Base-by-base conservation (phyloP, 2,888 invertebrate genomes). In the Amiota minor region DNA sequence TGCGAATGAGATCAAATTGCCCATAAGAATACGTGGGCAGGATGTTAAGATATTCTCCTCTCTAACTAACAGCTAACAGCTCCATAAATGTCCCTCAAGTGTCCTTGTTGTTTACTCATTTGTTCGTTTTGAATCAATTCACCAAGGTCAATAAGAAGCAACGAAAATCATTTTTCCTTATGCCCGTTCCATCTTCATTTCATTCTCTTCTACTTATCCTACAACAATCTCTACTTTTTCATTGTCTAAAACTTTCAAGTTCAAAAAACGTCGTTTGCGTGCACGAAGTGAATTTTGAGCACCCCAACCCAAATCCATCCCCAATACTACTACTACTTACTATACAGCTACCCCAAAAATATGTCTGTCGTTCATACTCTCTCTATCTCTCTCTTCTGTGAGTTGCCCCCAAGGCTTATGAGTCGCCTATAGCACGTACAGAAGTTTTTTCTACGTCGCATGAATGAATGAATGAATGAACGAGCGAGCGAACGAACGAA, bases 41-140 rank as follows among this genome's bases (percentile, higher is more conserved):
- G 6, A 6, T 35, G 35, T 35, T 35, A 6, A 35, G 35, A 35
- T 35, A 35, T 35, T 35, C 35, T 23, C 23, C 23, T 23, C 23
- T 23, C 23, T 23, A 2, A 23, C 23, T 35, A 35, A 35, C 2
- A 35, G 35, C 6, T 8, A 35, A 35, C 35, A 35, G 6, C 35
- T 35, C 35, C 35, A 35, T 35, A 35, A 11, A 59, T 20, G 59
- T 59, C 59, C 59, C 59, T 59, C 10, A 59, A 59, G 59, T 59
- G 59, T 59, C 59, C 59, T 59, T 59, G 59, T 56, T 11, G n/a
- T 18, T 1, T 14, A 55, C 35, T 35, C 35, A 35, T 3, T 35
- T 35, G 35, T 6, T 35, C 35, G 35, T 35, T 35, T 35, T 35
- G 35, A 35, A 35, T 35, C 35, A 35, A 35, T 35, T 11, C 18